Base-by-base conservation (phyloP, 2,888 invertebrate species). In the Synergus itoensis region DNA sequence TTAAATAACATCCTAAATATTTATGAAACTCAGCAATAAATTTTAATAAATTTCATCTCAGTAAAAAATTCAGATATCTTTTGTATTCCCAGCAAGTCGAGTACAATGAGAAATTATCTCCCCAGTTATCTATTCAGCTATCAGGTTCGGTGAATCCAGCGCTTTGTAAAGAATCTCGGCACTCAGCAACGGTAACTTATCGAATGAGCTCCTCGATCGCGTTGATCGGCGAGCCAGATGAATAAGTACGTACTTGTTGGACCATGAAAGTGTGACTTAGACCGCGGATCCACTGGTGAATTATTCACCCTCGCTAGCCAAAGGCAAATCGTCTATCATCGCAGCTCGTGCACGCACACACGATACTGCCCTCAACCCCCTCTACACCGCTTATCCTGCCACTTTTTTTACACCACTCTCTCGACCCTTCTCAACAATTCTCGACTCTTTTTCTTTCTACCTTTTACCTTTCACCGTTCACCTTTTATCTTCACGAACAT, bases 301-400 rank as follows among this genome's bases (percentile, higher is more conserved):
- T 82, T 80, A 82, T 45, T 48, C 57, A 73, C 64, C 69, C 78
- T 75, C 77, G 77, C 75, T 76, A 63, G 79, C 80, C 80, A 65
- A 80, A 79, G 78, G 82, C 79, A 77, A 80, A 80, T 82, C 79
- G 80, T 80, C 67, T 77, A 79, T 80, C 79, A 82, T 80, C 80
- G 77, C 65, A 63, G 79, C 75, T 77, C 77, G 64, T 77, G 79
- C 79, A 80, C 76, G 77, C 80, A 80, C 79, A 73, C 79, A 53
- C 67, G 48, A 53, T 73, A 73, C 28, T 48, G 16, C 16, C 45
- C 12, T 36, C 57, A 48, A 77, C 60, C 79, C 67, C 57, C 28
- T 28, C 28, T 28, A 43, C 40, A 57, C 40, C 60, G 48, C 21
- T 78, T 67, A 78, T 77, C 64, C 53, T 21, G n/a, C 16, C 4